Base-by-base conservation (phyloP, 2,113 vertebrate genomes). In the Bucco capensis region DNA sequence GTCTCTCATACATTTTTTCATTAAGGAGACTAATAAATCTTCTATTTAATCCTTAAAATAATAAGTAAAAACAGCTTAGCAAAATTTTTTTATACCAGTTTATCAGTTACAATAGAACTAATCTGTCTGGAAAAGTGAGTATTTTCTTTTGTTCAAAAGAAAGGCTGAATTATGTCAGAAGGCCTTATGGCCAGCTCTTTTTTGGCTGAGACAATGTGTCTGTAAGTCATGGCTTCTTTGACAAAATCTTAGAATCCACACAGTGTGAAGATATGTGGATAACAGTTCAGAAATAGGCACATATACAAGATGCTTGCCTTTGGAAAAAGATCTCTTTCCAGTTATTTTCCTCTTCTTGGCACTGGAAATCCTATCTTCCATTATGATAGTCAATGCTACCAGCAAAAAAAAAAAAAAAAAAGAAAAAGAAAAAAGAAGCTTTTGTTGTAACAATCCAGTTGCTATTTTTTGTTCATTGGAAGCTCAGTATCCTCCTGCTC, bases 301-400 rank as follows among this genome's bases (percentile, higher is more conserved):
- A 65, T 78, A 58, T 21, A 28, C 61, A 85, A 89, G 78, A 91
- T 42, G 78, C 62, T 83, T 89, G 93, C 84, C 78, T 91, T 89
- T 83, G 31, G 40, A 76, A 90, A 82, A 84, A 82, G 18, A 65
- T 62, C 31, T 75, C 71, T 76, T 88, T 77, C 74, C 90, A 76
- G 61, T 89, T 75, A 88, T 42, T 95, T 40, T 94, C 46, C n/a
- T 92, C 91, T 94, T 76, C 66, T 91, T 94, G 87, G 83, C 82
- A 93, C 66, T 85, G 74, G 47, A 89, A 94, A 67, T 84, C 50
- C 70, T 92, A 78, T 84, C 56, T 82, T 94, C 89, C 61, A 50
- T 61, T 89, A 72, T 23, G 38, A 90, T 21, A 86, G 88, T 22
- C 42, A 91, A 51, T 19, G 77, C n/a, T 77, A 87, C 22, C 83